Percentiles rank a stretch among this genome's conserved stretches.
Conservation (phyloP, 2,797 vertebrate genomes). For the Acrossocheilus wenchowensis region DNA sequence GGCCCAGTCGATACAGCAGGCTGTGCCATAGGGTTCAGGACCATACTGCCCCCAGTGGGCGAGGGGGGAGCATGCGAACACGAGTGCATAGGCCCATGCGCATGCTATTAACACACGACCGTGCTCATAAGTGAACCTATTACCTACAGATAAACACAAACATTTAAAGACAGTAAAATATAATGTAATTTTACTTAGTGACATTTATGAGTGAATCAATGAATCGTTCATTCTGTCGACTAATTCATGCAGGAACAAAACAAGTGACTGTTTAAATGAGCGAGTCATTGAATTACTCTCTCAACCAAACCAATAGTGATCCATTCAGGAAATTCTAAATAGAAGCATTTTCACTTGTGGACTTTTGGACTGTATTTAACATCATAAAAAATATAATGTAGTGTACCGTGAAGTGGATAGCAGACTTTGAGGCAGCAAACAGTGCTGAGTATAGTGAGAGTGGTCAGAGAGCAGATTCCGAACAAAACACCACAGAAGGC, state of each 20-base stretch:
- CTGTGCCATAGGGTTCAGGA: constrained; percentile 83
- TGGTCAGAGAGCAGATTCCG: constrained; percentile 83
- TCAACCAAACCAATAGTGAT: neutral
- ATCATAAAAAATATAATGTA: neutral
- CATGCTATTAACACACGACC: constrained; percentile 74
- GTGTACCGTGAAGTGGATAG: constrained; percentile 78
- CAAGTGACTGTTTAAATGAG: neutral
- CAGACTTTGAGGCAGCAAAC: constrained; percentile 88
- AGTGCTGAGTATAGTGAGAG: constrained; percentile 80
- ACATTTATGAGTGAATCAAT: neutral
- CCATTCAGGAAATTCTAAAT: neutral
- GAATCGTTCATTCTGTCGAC: neutral
- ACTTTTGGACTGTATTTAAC: neutral
- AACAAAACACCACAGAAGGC: constrained; percentile 85
- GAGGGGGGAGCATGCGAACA: constrained; percentile 81
- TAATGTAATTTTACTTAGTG: neutral
- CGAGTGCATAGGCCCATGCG: constrained; percentile 77
- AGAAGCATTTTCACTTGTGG: neutral
- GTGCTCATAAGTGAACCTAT: constrained; percentile 76
- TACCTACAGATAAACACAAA: constrained; percentile 69
- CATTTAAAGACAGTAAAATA: no score
- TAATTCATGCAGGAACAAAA: neutral
- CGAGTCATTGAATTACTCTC: neutral
- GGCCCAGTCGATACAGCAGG: constrained; percentile 84
- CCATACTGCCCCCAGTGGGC: constrained; percentile 82